phyloP scores from a whole-genome alignment of 2,797 vertebrate genomes.

The Notolepis coatsorum region DNA sequence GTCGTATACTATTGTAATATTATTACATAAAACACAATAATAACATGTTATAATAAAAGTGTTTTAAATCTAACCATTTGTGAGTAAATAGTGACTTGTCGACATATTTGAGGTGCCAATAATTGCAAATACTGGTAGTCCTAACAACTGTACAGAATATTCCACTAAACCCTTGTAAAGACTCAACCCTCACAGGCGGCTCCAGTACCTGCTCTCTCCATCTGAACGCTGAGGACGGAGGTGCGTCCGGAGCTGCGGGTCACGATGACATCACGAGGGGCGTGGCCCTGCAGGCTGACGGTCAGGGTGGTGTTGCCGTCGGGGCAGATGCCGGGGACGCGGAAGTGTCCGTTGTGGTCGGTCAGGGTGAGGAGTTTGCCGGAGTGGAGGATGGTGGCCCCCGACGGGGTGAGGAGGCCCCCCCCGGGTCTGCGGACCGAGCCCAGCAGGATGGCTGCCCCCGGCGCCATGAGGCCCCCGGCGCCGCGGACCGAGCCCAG shows the following conservation, averaged over 20 bases:
- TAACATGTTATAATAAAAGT: no score
- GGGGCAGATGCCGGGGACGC: slow-evolving; percentile 89
- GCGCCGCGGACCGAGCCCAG: slow-evolving; percentile 86
- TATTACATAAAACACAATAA: no score
- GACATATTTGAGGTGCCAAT: no score
- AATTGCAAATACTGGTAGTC: no score
- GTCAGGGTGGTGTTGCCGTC: slow-evolving; percentile 89
- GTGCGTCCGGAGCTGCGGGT: slow-evolving; percentile 76
- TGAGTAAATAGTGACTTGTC: no score
- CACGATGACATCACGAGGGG: slow-evolving; percentile 69
- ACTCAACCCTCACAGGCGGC: no score
- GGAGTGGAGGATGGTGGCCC: slow-evolving; percentile 79
- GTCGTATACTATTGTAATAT: no score
- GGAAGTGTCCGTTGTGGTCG: slow-evolving; percentile 89
- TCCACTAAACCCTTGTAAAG: no score
- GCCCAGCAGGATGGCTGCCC: slow-evolving; percentile 72
- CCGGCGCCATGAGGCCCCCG: slow-evolving; percentile 81
- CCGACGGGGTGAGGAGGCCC: slow-evolving; percentile 73
- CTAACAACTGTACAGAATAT: no score
- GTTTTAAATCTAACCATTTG: no score
- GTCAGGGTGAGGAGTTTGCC: slow-evolving; percentile 86
- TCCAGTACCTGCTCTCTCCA: slow-evolving; percentile 88
- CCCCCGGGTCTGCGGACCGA: slow-evolving; percentile 81
- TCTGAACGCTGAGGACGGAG: slow-evolving; percentile 85
- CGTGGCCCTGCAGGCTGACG: slow-evolving; percentile 87